phyloP scores from a whole-genome alignment of 1,140 invertebrate genomes.

The Calliphora vicina region DNA sequence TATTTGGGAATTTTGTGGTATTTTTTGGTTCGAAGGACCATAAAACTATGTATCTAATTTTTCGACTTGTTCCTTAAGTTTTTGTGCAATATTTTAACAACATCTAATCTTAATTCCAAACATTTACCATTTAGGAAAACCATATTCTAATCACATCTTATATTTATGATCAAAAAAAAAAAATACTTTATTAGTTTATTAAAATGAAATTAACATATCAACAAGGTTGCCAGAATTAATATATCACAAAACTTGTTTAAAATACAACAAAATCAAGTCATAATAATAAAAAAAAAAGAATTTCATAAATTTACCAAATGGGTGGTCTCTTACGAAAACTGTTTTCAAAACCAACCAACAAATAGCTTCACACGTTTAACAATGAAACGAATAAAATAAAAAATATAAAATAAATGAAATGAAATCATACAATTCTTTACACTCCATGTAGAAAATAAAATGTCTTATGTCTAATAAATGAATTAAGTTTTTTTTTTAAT shows the following conservation, averaged over 20 bases:
- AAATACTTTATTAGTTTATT: background rate
- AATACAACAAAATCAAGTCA: background rate
- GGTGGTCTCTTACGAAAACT: background rate
- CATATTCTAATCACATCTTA: no score
- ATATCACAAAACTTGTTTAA: background rate
- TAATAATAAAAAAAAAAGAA: background rate
- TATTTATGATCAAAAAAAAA: no score
- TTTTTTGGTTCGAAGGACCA: no score
- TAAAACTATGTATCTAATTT: no score
- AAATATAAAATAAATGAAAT: background rate
- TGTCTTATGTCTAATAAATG: no score
- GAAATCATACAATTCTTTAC: background rate
- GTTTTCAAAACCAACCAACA: background rate
- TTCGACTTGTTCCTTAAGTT: no score
- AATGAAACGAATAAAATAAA: background rate
- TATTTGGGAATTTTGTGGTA: no score
- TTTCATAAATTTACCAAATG: slow-evolving; percentile 5
- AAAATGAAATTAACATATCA: background rate
- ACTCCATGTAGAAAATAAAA: no score
- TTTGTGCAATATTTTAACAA: no score
- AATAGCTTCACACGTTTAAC: background rate
- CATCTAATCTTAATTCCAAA: no score
- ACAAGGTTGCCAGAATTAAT: background rate
- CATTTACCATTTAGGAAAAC: no score
- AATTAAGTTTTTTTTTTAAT: no score